Percentiles rank a stretch among this genome's conserved stretches.
phyloP scores from a whole-genome alignment of 2,113 vertebrate genomes.

The Chitala chitala region DNA sequence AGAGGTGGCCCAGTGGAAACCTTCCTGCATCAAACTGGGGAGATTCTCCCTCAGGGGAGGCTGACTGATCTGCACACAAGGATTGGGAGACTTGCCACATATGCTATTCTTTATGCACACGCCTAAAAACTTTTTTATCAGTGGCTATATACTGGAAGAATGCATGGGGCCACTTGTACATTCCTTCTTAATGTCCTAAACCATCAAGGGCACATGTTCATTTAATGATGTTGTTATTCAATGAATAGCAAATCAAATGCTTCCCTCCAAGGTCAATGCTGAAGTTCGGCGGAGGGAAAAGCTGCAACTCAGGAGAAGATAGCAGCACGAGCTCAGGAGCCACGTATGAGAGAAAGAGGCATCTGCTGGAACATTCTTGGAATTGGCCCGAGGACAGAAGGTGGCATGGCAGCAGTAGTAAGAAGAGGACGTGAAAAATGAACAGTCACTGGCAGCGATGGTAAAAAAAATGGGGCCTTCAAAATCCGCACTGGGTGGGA shows the following conservation, averaged over 20 bases:
- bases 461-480: not conserved
- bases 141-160: not conserved
- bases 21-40: not conserved
- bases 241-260: not conserved
- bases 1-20: conserved; percentile 5
- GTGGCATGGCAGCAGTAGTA: not conserved
- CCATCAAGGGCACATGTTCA: not conserved
- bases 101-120: conserved; percentile 15
- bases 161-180: not conserved
- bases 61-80: not conserved
- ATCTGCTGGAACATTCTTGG: too few relatives aligned
- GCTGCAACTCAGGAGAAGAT: too few relatives aligned
- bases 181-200: conserved; percentile 9
- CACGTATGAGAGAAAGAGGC: too few relatives aligned
- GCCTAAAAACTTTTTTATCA: not conserved
- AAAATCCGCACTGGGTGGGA: not conserved
- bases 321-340: too few relatives aligned
- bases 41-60: not conserved
- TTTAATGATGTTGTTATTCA: not conserved
- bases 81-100: not conserved
- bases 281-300: not conserved
- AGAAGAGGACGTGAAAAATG: not conserved
- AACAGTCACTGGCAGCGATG: not conserved
- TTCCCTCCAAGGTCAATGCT: not conserved
- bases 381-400: too few relatives aligned